Evolutionary conservation across 1,140 invertebrate species (phyloP), one percentile per base, ranked within the genome.

Genomic region (Drosophila ananassae): DNA sequence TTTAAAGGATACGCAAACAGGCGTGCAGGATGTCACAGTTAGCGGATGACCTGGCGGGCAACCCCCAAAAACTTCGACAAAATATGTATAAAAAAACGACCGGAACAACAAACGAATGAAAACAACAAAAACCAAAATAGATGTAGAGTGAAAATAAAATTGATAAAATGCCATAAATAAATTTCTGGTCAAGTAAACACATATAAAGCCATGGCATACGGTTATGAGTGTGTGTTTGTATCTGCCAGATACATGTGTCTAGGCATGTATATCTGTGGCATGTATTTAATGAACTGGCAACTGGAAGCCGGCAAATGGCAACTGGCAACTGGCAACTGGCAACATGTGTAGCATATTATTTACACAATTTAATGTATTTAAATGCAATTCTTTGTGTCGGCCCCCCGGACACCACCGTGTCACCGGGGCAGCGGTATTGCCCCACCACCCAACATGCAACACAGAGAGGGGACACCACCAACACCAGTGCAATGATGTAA

Each of bases 361-460:
- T 89, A 89, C 83, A 89, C 83, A 89, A 89, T 89, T 89, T 89
- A 89, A 89, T 89, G 83, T 89, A 89, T 87, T 87, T 87, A 89
- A 84, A 87, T 87, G 83, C 87, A 83, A 87, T 87, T 79, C 83
- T 89, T 87, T 89, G 81, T 76, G 46, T 51, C 22, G 32, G 12
- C 54, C 21, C 51, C 24, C 39, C n/a, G n/a, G 32, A 21, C 37
- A 10, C 41, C 28, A 10, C 21, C 21, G 13, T 13, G 13, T 41
- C 54, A 57, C 50, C 41, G 32, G 17, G 41, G 13, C 41, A 37
- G 10, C 34, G 34, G 34, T 12, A 21, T 21, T 44, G 24, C 10
- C 10, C 28, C 60, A 47, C 12, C 17, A 8, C 61, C 22, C 44
- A 21, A 59, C 44, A 13, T 52, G 59, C 61, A 22, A 12, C 25